phyloP scores from a whole-genome alignment of 2,113 vertebrate species.

The Ammospiza caudacuta region DNA sequence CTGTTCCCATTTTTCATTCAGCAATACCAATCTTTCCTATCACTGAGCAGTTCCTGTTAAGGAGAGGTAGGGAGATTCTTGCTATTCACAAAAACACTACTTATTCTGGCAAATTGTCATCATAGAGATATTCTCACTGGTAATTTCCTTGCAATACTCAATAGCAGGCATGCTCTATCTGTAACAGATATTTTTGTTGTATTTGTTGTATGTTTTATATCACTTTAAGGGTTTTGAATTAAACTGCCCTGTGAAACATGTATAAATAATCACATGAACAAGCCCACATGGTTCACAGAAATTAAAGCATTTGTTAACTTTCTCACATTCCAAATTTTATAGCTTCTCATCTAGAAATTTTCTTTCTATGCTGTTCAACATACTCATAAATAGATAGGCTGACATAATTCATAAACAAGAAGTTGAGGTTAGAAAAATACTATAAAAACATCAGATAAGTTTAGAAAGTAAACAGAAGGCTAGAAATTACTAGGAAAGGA shows the following conservation, averaged over 20 bases:
- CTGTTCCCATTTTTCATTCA: neutral
- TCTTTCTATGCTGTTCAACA: neutral
- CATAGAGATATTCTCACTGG: neutral
- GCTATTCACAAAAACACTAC: neutral
- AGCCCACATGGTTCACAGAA: neutral
- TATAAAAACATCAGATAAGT: constrained; percentile 42
- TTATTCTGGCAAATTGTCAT: neutral
- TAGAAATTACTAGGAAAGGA: constrained; percentile 23
- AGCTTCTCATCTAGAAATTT: neutral
- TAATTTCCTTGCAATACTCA: neutral
- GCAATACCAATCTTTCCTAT: neutral
- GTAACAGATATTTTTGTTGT: neutral
- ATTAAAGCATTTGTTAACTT: neutral
- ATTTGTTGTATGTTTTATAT: neutral
- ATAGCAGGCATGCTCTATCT: neutral
- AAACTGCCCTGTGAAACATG: neutral
- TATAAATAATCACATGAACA: neutral
- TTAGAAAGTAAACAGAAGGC: constrained; percentile 12
- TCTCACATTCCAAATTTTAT: neutral
- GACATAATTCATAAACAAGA: constrained; percentile 15
- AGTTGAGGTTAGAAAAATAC: constrained; percentile 36
- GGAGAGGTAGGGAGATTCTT: neutral
- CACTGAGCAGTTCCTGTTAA: neutral
- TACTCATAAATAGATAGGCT: neutral
- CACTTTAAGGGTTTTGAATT: neutral